Evolutionary conservation across 2,113 vertebrate genomes (phyloP).

Genomic region (Fregata magnificens): DNA sequence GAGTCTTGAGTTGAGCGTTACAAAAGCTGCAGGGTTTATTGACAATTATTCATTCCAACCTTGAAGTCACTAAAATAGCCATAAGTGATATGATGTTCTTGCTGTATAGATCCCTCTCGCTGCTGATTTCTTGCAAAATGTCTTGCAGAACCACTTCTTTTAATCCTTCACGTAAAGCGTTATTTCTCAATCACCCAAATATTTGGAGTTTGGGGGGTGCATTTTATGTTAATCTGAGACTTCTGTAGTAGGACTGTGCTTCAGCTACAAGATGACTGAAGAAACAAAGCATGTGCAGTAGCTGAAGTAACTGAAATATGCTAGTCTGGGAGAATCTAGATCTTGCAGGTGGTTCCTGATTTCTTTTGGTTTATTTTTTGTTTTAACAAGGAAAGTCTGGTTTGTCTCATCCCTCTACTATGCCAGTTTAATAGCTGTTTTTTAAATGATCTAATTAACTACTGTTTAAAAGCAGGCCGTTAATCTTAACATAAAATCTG

Average conservation of each 20-base stretch:
- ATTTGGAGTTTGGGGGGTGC: not conserved
- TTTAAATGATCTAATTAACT: not conserved
- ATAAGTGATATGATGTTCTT: not conserved
- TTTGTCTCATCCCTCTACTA: not conserved
- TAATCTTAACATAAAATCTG: not conserved
- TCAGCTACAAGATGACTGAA: not conserved
- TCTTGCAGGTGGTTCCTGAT: not conserved
- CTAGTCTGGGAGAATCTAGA: not conserved
- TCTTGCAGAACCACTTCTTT: not conserved
- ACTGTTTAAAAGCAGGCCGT: not conserved
- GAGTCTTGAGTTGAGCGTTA: not conserved
- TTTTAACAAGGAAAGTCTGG: not conserved
- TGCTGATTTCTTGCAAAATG: not conserved
- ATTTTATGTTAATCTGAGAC: not conserved
- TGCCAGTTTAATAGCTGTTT: not conserved
- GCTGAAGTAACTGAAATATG: not conserved
- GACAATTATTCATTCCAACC: not conserved
- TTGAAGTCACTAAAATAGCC: not conserved
- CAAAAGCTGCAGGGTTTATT: not conserved
- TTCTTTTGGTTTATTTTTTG: not conserved
- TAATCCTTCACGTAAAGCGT: not conserved
- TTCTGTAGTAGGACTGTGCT: not conserved
- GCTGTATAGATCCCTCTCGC: not conserved
- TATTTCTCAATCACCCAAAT: not conserved
- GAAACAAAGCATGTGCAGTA: not conserved